Percentiles rank a stretch among this genome's conserved stretches.
Evolutionary conservation across 2,797 vertebrate genomes (phyloP).

Genomic region (Paratrypauchen microcephalus): DNA sequence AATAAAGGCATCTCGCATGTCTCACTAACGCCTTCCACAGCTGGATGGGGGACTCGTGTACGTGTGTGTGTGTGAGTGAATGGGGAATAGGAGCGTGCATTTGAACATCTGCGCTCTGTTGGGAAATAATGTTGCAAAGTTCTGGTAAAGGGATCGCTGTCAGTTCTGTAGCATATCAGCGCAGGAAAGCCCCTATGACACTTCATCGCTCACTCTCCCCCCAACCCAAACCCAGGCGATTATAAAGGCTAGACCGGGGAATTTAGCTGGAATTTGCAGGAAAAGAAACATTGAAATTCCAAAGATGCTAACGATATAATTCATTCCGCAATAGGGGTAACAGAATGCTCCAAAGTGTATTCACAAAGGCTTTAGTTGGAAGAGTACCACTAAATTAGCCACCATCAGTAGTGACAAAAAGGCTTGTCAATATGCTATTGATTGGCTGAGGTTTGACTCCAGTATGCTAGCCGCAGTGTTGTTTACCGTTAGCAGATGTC

Average conservation of each 20-base stretch:
- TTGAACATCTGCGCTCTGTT: slow-evolving; percentile 60
- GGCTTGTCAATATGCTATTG: slow-evolving; percentile 1
- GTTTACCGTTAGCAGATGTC: slow-evolving; percentile 6
- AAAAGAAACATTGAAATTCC: background rate
- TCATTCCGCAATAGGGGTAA: background rate
- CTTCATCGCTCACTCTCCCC: slow-evolving; percentile 2
- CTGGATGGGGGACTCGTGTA: slow-evolving; percentile 53
- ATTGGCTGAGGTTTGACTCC: background rate
- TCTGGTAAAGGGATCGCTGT: slow-evolving; percentile 53
- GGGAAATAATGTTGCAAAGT: slow-evolving; percentile 58
- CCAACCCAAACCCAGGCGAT: background rate
- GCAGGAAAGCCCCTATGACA: slow-evolving; percentile 33
- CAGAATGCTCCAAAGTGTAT: background rate
- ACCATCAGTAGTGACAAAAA: background rate
- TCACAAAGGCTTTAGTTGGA: background rate
- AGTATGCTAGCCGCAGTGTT: background rate
- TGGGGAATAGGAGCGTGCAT: slow-evolving; percentile 31
- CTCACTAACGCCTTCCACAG: slow-evolving; percentile 68
- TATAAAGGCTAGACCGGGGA: background rate
- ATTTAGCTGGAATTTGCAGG: slow-evolving; percentile 1
- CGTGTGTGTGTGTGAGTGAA: slow-evolving; percentile 26
- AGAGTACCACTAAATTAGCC: background rate
- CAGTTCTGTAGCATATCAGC: slow-evolving; percentile 51
- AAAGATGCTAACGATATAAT: background rate
- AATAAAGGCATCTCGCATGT: slow-evolving; percentile 71